Conservation (phyloP, 2,797 vertebrate genomes). For the Eulemur coronatus region DNA sequence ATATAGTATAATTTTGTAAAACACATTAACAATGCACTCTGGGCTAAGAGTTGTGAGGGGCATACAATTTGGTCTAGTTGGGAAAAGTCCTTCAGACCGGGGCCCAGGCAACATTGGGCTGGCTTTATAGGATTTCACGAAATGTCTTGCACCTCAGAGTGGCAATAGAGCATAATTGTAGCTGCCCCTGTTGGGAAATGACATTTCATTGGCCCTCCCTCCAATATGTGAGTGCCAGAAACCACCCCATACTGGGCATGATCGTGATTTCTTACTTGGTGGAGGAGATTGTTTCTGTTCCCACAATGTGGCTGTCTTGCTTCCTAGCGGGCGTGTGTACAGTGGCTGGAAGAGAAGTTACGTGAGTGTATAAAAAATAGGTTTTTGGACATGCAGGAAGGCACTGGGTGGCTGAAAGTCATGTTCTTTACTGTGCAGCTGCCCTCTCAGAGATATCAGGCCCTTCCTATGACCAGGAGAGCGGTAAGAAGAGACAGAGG, state of each 20-base stretch:
- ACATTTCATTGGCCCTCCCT: neutral
- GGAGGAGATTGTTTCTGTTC: neutral
- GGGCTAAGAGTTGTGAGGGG: neutral
- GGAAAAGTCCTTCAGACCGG: neutral
- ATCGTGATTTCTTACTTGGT: neutral
- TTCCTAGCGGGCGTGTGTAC: neutral
- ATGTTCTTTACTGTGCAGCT: neutral
- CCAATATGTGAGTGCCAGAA: neutral
- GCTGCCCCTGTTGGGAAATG: neutral
- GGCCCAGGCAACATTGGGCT: neutral
- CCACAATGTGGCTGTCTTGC: neutral
- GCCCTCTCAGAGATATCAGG: neutral
- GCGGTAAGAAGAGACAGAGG: neutral
- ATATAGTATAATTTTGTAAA: conserved; percentile 34
- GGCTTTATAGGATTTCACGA: neutral
- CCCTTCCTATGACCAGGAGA: neutral
- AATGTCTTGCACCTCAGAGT: neutral
- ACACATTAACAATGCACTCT: conserved; percentile 31
- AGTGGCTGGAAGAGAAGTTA: neutral
- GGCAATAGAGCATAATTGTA: neutral
- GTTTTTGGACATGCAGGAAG: neutral
- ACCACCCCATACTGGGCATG: neutral
- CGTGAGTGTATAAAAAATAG: neutral
- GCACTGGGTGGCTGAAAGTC: neutral
- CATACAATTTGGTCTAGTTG: neutral